Conservation (phyloP, 2,797 vertebrate species). For the Apodemus agrarius region DNA sequence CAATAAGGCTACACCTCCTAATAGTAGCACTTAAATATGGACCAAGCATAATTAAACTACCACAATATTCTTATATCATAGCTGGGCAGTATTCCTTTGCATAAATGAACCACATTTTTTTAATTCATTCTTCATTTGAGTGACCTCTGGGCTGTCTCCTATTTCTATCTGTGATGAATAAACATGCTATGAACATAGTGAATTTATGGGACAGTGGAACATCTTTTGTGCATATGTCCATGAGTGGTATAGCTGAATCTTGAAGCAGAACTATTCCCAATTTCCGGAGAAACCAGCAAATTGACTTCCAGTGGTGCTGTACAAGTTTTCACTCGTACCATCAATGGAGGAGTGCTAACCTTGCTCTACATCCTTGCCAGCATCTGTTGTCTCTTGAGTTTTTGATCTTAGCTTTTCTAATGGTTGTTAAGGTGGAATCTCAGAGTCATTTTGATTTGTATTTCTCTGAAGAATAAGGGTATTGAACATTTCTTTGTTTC, state of each 20-base stretch:
- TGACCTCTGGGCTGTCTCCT: neutral
- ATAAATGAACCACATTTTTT: neutral
- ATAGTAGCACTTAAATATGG: neutral
- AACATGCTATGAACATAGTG: neutral
- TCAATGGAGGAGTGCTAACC: neutral
- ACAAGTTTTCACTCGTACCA: neutral
- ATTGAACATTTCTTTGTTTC: neutral
- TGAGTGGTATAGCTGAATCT: neutral
- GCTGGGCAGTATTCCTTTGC: neutral
- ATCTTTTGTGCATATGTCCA: neutral
- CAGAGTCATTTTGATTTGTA: neutral
- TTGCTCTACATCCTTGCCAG: neutral
- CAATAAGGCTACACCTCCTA: neutral
- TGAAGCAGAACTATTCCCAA: neutral
- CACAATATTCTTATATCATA: neutral
- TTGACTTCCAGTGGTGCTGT: neutral
- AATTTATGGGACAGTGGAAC: neutral
- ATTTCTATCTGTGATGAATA: neutral
- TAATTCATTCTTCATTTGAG: neutral
- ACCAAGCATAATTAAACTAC: neutral
- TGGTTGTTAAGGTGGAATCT: neutral
- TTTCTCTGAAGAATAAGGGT: neutral
- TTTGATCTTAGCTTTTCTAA: neutral
- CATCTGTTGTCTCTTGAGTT: neutral
- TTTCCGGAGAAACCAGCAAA: neutral